Conservation (phyloP, 2,888 invertebrate species). For the Apantesis nais region DNA sequence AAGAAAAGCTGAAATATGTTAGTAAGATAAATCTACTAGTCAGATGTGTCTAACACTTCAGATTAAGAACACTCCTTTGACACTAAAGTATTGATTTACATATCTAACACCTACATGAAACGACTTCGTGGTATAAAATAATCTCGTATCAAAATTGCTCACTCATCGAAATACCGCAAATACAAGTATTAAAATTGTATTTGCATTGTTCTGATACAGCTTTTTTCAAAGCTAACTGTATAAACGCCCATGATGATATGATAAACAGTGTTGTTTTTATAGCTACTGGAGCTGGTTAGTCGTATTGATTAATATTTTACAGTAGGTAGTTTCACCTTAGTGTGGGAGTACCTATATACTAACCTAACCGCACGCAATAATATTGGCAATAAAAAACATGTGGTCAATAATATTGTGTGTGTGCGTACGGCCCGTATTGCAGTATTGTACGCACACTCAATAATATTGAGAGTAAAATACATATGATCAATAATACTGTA, state of each 20-base stretch:
- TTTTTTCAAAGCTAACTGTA: slow-evolving; percentile 55
- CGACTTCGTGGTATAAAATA: not conserved
- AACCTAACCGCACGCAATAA: too few relatives aligned
- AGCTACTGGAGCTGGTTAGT: slow-evolving; percentile 7
- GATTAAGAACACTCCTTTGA: not conserved
- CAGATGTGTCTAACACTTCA: not conserved
- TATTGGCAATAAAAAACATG: too few relatives aligned
- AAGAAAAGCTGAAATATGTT: not conserved
- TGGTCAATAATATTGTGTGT: too few relatives aligned
- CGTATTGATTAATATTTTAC: not conserved
- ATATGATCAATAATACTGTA: too few relatives aligned
- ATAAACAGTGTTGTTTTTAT: slow-evolving; percentile 11
- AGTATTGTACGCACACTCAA: too few relatives aligned
- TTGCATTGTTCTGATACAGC: slow-evolving; percentile 49
- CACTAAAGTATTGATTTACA: not conserved
- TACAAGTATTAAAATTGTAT: slow-evolving; percentile 62
- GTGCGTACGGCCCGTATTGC: too few relatives aligned
- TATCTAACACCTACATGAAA: slow-evolving; percentile 12
- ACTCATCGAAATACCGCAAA: slow-evolving; percentile 63
- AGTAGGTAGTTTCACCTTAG: not conserved
- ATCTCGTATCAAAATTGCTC: slow-evolving; percentile 42
- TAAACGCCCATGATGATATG: slow-evolving; percentile 40
- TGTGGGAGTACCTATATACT: not conserved
- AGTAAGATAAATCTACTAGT: too few relatives aligned
- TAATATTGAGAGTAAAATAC: too few relatives aligned